Base-by-base conservation (phyloP, 1,140 invertebrate genomes). In the Saxidomus purpurata region DNA sequence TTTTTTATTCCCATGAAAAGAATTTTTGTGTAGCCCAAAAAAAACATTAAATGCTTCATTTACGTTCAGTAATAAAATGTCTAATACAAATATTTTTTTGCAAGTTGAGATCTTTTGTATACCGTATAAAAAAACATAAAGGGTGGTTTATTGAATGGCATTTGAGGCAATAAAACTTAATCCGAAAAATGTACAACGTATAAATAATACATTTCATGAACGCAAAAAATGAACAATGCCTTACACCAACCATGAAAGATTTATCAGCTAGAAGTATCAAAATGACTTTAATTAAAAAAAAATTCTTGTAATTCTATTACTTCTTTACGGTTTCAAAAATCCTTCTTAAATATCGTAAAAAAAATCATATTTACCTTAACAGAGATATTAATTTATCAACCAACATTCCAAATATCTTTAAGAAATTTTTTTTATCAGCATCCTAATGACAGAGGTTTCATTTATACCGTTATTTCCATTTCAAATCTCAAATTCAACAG, bases 41-140 rank as follows among this genome's bases (percentile, higher is more conserved):
- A 84, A 84, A 25, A 83, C 59, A 67, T 67, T 84, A 34, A 67
- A 84, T 84, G 61, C 38, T 67, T 69, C 61, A 84, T 84, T 84
- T 47, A 22, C n/a, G 15, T 43, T 84, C 11, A 43, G 55, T 36
- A 67, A 69, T 84, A 67, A 84, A 84, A 55, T 9, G 63, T 61
- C 25, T 47, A 40, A 49, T 67, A 34, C 61, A 84, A 81, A 84
- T 49, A 69, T 84, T 84, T 84, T 82, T 67, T 67, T 84, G 81
- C 47, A 49, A 59, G 52, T 81, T 15, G 22, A 49, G 79, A n/a
- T 49, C 74, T 77, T 49, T 77, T 77, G 74, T 77, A 25, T 52
- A 25, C 40, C 13, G 43, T 31, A 77, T 77, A 77, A 77, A 77
- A 71, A 77, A 47, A 49, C 47, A 77, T 71, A 71, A 71, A 71